phyloP scores from a whole-genome alignment of 2,113 vertebrate species.

The Daphoenositta chrysoptera region DNA sequence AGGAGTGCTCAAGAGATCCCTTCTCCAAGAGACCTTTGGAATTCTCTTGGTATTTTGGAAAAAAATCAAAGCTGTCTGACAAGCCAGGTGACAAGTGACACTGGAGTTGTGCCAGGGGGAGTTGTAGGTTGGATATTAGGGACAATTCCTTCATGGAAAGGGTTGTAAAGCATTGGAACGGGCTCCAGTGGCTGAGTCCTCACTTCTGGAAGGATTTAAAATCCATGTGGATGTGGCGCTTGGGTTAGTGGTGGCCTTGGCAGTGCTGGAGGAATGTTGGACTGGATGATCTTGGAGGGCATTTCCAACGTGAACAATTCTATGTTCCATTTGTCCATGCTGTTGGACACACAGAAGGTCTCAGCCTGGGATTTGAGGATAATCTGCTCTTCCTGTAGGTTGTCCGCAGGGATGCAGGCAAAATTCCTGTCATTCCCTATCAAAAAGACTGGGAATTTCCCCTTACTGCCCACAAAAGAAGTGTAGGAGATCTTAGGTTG shows the following conservation, averaged over 20 bases:
- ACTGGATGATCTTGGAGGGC: background rate
- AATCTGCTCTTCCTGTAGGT: background rate
- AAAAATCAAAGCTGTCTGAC: background rate
- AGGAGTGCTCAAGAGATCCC: fast-evolving
- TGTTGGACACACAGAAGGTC: background rate
- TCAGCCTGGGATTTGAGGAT: background rate
- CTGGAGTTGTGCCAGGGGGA: background rate
- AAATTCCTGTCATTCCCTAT: background rate
- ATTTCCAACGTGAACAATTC: background rate
- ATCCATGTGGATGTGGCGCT: background rate
- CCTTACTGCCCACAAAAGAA: background rate
- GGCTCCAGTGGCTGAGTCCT: background rate
- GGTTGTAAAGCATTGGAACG: background rate
- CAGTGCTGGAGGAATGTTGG: background rate
- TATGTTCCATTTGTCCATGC: background rate
- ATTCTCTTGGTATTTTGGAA: background rate
- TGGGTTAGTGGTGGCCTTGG: background rate
- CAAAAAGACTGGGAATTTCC: background rate
- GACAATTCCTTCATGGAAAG: background rate
- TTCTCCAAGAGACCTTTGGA: background rate
- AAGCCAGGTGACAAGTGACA: background rate
- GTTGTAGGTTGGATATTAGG: background rate
- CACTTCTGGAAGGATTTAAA: background rate
- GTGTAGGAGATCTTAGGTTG: background rate
- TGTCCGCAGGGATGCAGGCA: background rate